phyloP scores from a whole-genome alignment of 2,113 vertebrate genomes.

The Pachyramphus minor region DNA sequence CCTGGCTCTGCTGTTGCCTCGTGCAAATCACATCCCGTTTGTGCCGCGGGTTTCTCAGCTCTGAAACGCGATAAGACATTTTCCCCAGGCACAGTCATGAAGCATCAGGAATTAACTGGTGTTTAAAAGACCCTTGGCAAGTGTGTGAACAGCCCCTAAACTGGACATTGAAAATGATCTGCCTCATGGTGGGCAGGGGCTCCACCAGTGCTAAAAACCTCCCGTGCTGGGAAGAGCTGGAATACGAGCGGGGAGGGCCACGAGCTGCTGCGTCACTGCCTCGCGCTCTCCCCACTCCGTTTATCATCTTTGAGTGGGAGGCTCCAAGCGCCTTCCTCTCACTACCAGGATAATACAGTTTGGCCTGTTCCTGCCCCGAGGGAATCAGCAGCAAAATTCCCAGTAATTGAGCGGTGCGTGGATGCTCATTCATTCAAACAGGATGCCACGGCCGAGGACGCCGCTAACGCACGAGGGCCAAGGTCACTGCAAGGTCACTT shows the following conservation, averaged over 20 bases:
- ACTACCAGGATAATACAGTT: fast-evolving
- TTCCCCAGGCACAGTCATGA: not conserved
- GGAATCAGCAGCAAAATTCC: not conserved
- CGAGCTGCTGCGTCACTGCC: not conserved
- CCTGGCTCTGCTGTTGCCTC: not conserved
- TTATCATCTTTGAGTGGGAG: not conserved
- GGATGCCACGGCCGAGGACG: not conserved
- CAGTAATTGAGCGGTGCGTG: not conserved
- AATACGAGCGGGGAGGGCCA: fast-evolving
- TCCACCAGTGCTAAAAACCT: not conserved
- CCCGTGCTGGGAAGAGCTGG: not conserved
- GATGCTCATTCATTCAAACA: not conserved
- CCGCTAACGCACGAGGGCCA: fast-evolving
- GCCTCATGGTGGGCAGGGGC: not conserved
- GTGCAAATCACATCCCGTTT: not conserved
- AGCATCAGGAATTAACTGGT: not conserved
- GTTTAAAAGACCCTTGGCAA: not conserved
- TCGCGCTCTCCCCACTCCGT: fast-evolving
- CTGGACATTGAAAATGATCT: fast-evolving
- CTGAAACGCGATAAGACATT: not conserved
- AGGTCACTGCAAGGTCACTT: not conserved
- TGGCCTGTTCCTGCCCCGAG: not conserved
- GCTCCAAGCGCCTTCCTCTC: not conserved
- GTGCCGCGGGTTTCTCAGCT: not conserved
- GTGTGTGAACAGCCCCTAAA: not conserved